Conservation (phyloP, 2,888 invertebrate species). For the Philhelius pedissequus region DNA sequence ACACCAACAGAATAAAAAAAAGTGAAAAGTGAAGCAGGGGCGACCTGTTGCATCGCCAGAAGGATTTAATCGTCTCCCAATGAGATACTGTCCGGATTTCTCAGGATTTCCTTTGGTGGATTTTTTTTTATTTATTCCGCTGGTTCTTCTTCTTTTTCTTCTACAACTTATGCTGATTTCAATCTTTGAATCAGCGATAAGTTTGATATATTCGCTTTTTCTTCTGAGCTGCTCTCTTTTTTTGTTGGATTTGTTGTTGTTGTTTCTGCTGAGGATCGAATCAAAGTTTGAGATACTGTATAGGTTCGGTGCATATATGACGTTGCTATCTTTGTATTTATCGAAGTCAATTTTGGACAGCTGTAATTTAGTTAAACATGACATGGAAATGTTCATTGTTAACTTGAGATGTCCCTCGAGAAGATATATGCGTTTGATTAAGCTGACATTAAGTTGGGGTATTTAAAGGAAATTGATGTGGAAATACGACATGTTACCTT, state of each 20-base stretch:
- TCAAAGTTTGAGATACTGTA: conserved; percentile 40
- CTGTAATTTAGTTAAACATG: conserved; percentile 69
- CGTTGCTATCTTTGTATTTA: conserved; percentile 49
- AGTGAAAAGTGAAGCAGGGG: conserved; percentile 42
- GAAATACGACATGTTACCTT: conserved; percentile 2
- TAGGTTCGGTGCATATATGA: conserved; percentile 7
- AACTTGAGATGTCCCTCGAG: conserved; percentile 53
- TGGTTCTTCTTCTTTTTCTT: background rate
- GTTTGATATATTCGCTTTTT: conserved; percentile 62
- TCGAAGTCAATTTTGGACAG: conserved; percentile 66
- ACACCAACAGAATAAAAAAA: conserved; percentile 12
- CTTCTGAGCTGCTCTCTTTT: conserved; percentile 20
- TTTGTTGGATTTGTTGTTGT: background rate
- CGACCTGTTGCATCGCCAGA: conserved; percentile 61
- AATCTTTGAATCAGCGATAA: conserved; percentile 68
- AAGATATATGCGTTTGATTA: conserved; percentile 55
- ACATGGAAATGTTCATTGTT: conserved; percentile 65
- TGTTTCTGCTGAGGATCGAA: conserved; percentile 36
- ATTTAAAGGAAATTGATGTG: conserved; percentile 33
- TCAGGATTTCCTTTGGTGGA: conserved; percentile 42
- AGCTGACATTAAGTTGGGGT: conserved; percentile 62
- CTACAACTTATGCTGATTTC: conserved; percentile 46
- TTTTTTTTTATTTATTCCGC: background rate
- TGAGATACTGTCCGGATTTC: conserved; percentile 17
- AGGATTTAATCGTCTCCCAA: conserved; percentile 56